Base-by-base conservation (phyloP, 2,888 invertebrate species). In the Euproctis similis region DNA sequence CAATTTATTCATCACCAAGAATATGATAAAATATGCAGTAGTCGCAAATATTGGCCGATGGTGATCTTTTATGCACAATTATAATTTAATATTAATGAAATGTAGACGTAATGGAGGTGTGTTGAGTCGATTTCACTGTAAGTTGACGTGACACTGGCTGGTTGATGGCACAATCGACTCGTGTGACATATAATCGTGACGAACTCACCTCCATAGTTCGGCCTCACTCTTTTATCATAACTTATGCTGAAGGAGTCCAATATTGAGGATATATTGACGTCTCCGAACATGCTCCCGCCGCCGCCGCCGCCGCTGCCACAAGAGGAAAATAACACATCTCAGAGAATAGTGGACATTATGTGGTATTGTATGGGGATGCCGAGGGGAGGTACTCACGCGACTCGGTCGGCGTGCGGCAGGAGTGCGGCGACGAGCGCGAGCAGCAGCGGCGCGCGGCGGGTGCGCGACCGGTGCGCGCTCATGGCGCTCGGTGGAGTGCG, bases 201-300 rank as follows among this genome's bases (percentile, higher is more conserved):
- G n/a, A n/a, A 59, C 69, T 61, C 43, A 95, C 95, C 95, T 92
- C 95, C 95, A 86, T 96, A 96, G 87, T 96, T 95, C 76, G 96
- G 96, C 87, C 96, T 92, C 89, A 97, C 93, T 90, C 96, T 92
- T 90, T 96, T 97, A 88, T 97, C 96, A 86, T 96, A 96, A 85
- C 94, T 95, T 85, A 92, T 91, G 85, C 94, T 94, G 87, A 95
- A 93, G 69, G 93, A 93, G 86, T 95, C 94, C 85, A 95, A 87
- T 73, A 95, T 95, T 75, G 93, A 92, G 68, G 94, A 94, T 86
- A 95, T 94, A 88, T 95, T 94, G 71, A 94, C 93, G 77, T 93
- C 93, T 59, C 92, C 92, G 80, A 92, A 86, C 90, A 92, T 92
- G 84, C 64, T 52, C 49, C 49, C 62, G 52, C 90, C 90, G 62